phyloP scores from a whole-genome alignment of 1,140 invertebrate species.

The Apis mellifera region DNA sequence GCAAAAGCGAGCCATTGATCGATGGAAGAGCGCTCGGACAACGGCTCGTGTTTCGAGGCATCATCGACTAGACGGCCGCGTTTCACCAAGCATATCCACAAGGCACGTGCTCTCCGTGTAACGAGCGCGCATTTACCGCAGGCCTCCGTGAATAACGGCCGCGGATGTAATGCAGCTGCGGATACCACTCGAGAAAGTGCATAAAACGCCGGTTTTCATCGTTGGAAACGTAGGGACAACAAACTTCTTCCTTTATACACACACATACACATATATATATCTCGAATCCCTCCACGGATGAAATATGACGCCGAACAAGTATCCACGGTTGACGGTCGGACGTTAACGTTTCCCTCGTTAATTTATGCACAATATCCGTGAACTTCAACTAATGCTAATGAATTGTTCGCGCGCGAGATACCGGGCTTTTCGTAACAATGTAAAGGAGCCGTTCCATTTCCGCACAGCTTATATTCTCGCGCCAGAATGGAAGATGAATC shows the following conservation, averaged over 20 bases:
- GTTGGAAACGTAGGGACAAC: neutral
- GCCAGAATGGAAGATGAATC: constrained; percentile 29
- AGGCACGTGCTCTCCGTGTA: neutral
- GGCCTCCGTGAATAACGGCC: neutral
- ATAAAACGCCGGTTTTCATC: constrained; percentile 12
- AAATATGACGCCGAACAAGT: constrained; percentile 16
- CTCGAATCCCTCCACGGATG: constrained; percentile 3
- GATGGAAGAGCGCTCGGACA: constrained; percentile 5
- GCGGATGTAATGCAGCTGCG: neutral
- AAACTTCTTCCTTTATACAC: neutral
- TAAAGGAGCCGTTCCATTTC: neutral
- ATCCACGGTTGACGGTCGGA: neutral
- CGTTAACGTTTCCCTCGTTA: constrained; percentile 16
- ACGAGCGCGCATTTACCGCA: constrained; percentile 20
- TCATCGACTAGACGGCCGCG: neutral
- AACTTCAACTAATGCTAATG: constrained; percentile 43
- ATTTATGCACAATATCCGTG: constrained; percentile 47
- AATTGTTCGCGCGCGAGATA: constrained; percentile 18
- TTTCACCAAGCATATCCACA: constrained; percentile 5
- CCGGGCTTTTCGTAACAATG: neutral
- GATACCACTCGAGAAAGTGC: neutral
- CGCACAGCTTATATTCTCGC: constrained; percentile 20
- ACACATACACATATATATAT: neutral
- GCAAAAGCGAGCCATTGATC: constrained; percentile 8
- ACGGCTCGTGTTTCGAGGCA: neutral